Conservation (phyloP, 2,113 vertebrate genomes). For the Hoplias malabaricus region DNA sequence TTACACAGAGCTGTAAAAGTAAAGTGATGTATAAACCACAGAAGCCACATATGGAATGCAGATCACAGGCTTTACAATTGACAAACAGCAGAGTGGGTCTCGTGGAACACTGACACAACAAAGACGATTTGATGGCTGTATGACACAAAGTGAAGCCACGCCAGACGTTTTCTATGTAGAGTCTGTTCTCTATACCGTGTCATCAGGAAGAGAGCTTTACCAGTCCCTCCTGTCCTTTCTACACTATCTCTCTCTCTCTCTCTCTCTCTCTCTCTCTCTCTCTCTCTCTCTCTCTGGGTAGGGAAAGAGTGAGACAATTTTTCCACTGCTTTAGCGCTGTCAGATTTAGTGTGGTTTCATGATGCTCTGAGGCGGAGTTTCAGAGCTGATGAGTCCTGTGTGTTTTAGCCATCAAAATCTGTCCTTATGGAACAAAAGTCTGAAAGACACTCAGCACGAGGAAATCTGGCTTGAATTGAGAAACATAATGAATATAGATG, state of each 20-base stretch:
- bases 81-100: background rate
- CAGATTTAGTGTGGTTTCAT: slow-evolving; percentile 19
- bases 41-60: background rate
- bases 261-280: background rate
- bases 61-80: background rate
- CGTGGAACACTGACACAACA: background rate
- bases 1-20: no score
- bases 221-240: background rate
- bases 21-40: no score
- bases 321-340: slow-evolving; percentile 12
- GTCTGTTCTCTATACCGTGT: background rate
- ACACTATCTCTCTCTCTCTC: background rate
- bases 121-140: background rate
- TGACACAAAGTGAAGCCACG: background rate
- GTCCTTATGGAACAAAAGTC: background rate
- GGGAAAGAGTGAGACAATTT: slow-evolving; percentile 33
- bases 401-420: slow-evolving; percentile 30
- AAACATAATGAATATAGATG: no score
- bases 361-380: slow-evolving; percentile 4
- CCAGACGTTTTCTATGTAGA: background rate
- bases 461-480: no score
- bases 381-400: background rate
- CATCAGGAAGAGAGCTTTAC: background rate
- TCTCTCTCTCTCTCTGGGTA: background rate
- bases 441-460: background rate